These are phyloP conservation scores for Nephrotoma guestfalica DNA, from an alignment of 2,888 invertebrate species.

Conservation along the genomic window DNA sequence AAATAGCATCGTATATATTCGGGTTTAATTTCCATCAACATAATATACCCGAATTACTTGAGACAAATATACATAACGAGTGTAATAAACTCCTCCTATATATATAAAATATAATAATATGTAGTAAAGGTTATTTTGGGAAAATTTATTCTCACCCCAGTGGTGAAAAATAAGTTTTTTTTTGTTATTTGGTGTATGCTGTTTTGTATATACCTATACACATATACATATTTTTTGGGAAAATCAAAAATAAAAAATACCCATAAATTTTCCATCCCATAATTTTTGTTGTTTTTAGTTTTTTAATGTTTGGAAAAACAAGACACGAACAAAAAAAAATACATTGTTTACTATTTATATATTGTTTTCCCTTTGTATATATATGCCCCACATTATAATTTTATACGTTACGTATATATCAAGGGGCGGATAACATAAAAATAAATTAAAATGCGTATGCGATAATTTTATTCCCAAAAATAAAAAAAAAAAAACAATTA, in stretches of 20 bases:
- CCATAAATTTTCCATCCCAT: neutral
- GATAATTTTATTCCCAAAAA: neutral
- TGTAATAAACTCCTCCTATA: neutral
- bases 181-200: neutral
- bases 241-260: neutral
- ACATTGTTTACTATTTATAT: neutral
- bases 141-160: neutral
- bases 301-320: neutral
- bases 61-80: neutral
- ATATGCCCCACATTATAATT: neutral
- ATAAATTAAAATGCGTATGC: neutral
- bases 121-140: neutral
- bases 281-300: neutral
- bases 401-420: neutral
- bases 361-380: neutral
- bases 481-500: neutral
- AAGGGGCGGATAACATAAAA: neutral
- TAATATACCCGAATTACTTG: neutral
- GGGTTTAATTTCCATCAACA: neutral
- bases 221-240: neutral
- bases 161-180: neutral
- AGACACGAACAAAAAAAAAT: neutral
- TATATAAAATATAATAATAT: neutral
- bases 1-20: neutral
- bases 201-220: too few relatives aligned